Evolutionary conservation across 2,888 invertebrate species (phyloP).

Genomic region (Drosophila planitibia): DNA sequence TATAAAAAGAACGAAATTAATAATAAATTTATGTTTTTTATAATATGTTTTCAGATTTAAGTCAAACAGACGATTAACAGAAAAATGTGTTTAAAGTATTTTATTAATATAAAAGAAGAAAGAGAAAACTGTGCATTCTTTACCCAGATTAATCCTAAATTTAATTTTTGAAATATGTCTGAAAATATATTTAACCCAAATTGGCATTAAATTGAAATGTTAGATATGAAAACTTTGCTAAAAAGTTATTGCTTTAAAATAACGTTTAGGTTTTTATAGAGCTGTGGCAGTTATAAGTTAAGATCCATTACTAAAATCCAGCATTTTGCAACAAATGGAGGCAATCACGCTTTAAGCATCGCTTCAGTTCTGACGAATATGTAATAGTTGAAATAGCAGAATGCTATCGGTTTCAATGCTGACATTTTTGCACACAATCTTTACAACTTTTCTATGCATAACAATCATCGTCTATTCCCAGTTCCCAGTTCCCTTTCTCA

Average conservation of each 20-base stretch:
- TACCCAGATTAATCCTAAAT: rapidly evolving
- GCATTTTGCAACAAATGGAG: no score
- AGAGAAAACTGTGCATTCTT: neutral
- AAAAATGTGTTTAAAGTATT: no score
- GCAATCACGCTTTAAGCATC: neutral
- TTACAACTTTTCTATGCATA: neutral
- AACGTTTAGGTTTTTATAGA: neutral
- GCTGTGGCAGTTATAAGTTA: neutral
- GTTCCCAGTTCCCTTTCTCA: neutral
- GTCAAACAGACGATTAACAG: no score
- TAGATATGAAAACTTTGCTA: neutral
- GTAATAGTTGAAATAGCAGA: neutral
- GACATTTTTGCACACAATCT: neutral
- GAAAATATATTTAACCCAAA: neutral
- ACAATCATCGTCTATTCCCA: neutral
- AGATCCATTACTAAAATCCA: neutral
- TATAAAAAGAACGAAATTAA: neutral
- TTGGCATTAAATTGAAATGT: neutral
- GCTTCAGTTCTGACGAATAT: neutral
- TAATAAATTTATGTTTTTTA: neutral
- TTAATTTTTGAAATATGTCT: neutral
- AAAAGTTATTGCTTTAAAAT: neutral
- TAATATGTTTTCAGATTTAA: neutral
- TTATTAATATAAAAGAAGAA: no score
- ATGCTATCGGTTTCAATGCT: neutral